phyloP scores from a whole-genome alignment of 2,113 vertebrate species.

The Cromileptes altivelis region DNA sequence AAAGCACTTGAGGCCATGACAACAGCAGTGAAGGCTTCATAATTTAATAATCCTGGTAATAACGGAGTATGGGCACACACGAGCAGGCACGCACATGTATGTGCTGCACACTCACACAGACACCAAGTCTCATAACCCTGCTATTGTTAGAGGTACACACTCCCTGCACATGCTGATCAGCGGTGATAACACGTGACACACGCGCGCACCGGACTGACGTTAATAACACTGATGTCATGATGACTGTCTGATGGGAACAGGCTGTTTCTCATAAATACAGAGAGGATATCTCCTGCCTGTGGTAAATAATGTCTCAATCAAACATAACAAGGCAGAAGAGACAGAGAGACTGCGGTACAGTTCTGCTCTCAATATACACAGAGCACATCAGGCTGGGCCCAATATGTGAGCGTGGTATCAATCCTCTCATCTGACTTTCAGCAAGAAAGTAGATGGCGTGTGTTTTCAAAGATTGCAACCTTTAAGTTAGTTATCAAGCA shows the following conservation, averaged over 20 bases:
- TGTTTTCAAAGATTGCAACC: no score
- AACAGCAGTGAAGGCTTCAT: conserved; percentile 79
- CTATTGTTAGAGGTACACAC: conserved; percentile 52
- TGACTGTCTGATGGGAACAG: conserved; percentile 52
- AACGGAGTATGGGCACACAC: conserved; percentile 59
- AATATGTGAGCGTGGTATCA: no score
- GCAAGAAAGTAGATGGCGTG: no score
- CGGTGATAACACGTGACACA: conserved; percentile 37
- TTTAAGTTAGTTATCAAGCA: no score
- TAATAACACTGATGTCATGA: conserved; percentile 62
- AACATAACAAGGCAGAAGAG: conserved; percentile 18
- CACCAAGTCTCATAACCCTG: conserved; percentile 44
- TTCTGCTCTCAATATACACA: neutral
- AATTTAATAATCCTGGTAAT: conserved; percentile 84
- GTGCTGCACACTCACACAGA: neutral
- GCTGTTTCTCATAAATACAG: conserved; percentile 61
- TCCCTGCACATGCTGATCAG: conserved; percentile 33
- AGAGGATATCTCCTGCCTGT: conserved; percentile 36
- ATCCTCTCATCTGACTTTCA: no score
- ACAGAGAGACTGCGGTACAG: neutral
- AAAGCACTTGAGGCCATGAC: conserved; percentile 78
- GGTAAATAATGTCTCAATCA: conserved; percentile 47
- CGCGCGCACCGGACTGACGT: conserved; percentile 45
- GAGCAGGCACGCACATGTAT: neutral
- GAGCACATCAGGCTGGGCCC: neutral